Base-by-base conservation (phyloP, 2,888 invertebrate species). In the Lithophane ornitopus region DNA sequence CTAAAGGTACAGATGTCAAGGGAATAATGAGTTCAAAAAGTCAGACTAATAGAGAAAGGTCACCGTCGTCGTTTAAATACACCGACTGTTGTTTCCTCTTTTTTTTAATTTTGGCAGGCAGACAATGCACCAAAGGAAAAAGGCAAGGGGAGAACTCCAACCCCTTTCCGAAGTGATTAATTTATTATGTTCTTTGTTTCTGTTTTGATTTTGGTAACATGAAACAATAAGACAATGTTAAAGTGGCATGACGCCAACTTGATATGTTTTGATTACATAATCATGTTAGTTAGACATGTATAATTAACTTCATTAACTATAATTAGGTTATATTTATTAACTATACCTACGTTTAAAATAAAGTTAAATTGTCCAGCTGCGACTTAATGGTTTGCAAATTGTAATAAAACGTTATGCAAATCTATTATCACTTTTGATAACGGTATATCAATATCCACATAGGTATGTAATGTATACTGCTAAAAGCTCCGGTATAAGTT, bases 101-200 rank as follows among this genome's bases (percentile, higher is more conserved):
- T 90, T 96, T 90, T 96, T 96, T 95, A 95, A 96, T 95, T 96
- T 95, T 93, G 93, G 92, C 94, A 92, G 93, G 90, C 95, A 95
- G 95, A 95, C 95, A 95, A 94, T 95, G 94, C 94, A 95, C 92
- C 93, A 92, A 94, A 95, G 94, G 94, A 95, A 95, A 96, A 95
- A 95, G 94, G 93, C 93, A 93, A 94, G 94, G 95, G 95, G 95
- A 93, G 91, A 87, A 88, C 90, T 88, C 88, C 91, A 91, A 95
- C 94, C 96, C 96, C 94, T 95, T 94, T 91, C 89, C 88, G 91
- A 90, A 91, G 95, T 95, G 96, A 96, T 96, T 96, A 96, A 96
- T 96, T 96, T 96, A 96, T 96, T 95, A 95, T 93, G 93, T 93
- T 93, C 94, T 94, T 95, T 95, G 95, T 96, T 95, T 94, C 93